A percentile compares a stretch with the other conserved stretches of the same genome.
Evolutionary conservation across 2,113 vertebrate species (phyloP).

Genomic region (Alosa alosa): DNA sequence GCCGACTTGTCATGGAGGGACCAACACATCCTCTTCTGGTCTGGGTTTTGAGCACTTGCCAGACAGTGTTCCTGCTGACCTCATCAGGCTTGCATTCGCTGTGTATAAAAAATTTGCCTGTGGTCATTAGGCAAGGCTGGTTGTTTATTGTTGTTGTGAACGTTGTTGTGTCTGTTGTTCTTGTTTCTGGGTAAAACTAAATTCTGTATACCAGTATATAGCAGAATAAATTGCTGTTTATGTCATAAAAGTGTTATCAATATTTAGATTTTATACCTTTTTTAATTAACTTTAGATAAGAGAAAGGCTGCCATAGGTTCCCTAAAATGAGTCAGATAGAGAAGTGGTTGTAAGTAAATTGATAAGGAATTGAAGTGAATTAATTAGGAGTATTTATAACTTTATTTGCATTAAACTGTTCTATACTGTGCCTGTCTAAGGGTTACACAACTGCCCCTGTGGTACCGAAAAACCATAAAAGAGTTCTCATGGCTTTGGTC

Average conservation of each 20-base stretch:
- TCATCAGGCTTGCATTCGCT: constrained; percentile 9
- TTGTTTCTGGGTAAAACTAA: background rate
- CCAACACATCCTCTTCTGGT: constrained; percentile 5
- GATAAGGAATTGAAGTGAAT: background rate
- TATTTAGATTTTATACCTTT: background rate
- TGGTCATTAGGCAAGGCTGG: background rate
- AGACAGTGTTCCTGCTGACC: background rate
- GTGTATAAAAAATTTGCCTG: background rate
- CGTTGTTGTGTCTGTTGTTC: background rate
- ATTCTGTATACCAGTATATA: background rate
- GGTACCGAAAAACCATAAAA: background rate
- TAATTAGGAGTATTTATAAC: background rate
- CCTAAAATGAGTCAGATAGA: background rate
- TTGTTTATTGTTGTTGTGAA: background rate
- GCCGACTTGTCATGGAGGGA: constrained; percentile 1
- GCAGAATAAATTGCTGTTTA: background rate
- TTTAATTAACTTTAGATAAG: no score
- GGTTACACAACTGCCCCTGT: background rate
- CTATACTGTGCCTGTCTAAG: background rate
- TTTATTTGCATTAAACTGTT: background rate
- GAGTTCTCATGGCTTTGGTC: constrained; percentile 15
- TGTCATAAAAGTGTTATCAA: background rate
- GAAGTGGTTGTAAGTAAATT: background rate
- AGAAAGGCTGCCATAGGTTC: background rate
- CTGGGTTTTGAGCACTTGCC: constrained; percentile 1